Conservation (phyloP, 2,888 invertebrate species). For the Spodoptera littoralis region DNA sequence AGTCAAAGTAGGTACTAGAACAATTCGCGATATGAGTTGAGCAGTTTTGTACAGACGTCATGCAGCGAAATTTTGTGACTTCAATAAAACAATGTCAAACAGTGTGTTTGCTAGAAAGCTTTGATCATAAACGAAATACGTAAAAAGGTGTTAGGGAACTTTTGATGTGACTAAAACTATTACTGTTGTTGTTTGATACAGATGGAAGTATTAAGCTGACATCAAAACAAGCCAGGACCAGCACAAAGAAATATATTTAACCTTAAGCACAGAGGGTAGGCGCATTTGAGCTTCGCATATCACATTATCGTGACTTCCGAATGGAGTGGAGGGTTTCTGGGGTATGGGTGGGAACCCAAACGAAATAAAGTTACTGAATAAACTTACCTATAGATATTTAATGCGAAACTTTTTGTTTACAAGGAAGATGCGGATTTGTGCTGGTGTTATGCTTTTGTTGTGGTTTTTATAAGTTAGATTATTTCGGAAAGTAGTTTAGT, state of each 20-base stretch:
- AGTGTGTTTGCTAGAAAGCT: conserved; percentile 11
- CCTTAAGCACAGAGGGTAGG: conserved; percentile 43
- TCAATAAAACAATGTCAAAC: background rate
- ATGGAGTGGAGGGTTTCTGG: conserved; percentile 48
- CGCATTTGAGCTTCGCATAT: conserved; percentile 63
- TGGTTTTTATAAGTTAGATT: conserved; percentile 45
- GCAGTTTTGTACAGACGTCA: conserved; percentile 1
- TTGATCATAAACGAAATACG: conserved; percentile 3
- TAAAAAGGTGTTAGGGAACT: conserved; percentile 8
- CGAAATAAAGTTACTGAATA: conserved; percentile 55
- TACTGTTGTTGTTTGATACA: conserved; percentile 24
- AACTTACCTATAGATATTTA: conserved; percentile 53
- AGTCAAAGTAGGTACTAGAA: too few relatives aligned
- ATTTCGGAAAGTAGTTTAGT: conserved; percentile 28
- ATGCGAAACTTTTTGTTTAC: conserved; percentile 59
- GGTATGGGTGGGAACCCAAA: conserved; percentile 42
- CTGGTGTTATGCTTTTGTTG: conserved; percentile 35
- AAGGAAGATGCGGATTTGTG: conserved; percentile 40
- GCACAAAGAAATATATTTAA: conserved; percentile 56
- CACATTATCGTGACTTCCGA: conserved; percentile 66
- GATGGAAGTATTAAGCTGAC: conserved; percentile 45
- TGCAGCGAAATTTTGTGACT: background rate
- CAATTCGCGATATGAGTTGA: too few relatives aligned
- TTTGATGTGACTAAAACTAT: conserved; percentile 25
- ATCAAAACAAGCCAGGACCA: conserved; percentile 47